Percentiles rank a stretch among this genome's conserved stretches.
Conservation (phyloP, 2,888 invertebrate genomes). For the Anagyrus pseudococci region DNA sequence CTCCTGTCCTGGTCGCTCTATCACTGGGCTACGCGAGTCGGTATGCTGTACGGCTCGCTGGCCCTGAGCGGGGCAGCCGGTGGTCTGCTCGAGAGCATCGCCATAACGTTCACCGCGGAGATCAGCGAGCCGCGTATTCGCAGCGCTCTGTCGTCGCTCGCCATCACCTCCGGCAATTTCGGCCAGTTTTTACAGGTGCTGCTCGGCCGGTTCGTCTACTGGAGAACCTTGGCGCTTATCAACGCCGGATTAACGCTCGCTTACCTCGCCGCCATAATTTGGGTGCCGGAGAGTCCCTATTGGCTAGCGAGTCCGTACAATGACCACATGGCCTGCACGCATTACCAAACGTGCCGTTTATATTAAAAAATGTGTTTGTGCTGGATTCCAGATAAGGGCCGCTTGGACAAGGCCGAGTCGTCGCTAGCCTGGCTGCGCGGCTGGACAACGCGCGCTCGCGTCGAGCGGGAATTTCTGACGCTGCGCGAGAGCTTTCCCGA, state of each 20-base stretch:
- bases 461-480: constrained; percentile 8
- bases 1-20: constrained; percentile 14
- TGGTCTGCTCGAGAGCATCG: constrained; percentile 15
- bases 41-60: not conserved
- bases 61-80: not conserved
- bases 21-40: constrained; percentile 4
- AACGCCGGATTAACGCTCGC: constrained; percentile 17
- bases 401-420: constrained; percentile 16
- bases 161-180: constrained; percentile 6
- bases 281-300: constrained; percentile 27
- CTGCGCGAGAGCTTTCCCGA: not conserved
- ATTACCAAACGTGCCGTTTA: too few relatives aligned
- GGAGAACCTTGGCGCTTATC: constrained; percentile 22
- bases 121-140: constrained; percentile 15
- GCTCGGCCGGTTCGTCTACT: constrained; percentile 13
- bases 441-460: constrained; percentile 4
- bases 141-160: constrained; percentile 19
- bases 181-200: constrained; percentile 27
- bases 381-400: constrained; percentile 17
- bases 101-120: constrained; percentile 24
- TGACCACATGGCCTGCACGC: not conserved
- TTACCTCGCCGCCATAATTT: not conserved
- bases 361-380: not conserved
- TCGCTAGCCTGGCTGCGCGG: constrained; percentile 28
- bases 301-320: constrained; percentile 29